Conservation (phyloP, 2,797 vertebrate species). For the Buceros bicornis region DNA sequence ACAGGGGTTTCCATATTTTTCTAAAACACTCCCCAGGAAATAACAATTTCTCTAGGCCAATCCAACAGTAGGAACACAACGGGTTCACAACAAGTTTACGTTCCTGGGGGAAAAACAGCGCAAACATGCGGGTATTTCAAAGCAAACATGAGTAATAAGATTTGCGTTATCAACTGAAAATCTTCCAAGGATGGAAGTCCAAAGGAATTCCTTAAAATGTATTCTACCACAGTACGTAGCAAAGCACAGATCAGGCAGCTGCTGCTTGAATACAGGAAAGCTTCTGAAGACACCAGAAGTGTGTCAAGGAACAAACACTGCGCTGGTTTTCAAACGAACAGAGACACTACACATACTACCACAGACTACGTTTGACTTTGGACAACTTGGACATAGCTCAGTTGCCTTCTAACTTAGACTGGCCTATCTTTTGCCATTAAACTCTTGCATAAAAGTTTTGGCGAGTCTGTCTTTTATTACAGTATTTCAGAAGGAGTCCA, state of each 20-base stretch:
- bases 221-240: fast-evolving
- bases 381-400: neutral
- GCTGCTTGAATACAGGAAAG: neutral
- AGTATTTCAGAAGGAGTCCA: neutral
- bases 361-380: neutral
- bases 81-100: neutral
- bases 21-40: neutral
- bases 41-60: neutral
- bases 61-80: neutral
- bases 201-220: neutral
- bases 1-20: neutral
- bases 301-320: neutral
- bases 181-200: neutral
- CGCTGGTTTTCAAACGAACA: neutral
- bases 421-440: neutral
- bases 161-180: neutral
- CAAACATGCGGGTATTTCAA: neutral
- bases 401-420: neutral
- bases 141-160: neutral
- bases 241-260: neutral
- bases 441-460: neutral
- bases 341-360: neutral
- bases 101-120: neutral
- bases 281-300: neutral
- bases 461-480: neutral